A percentile compares a stretch with the other conserved stretches of the same genome.
These are phyloP conservation scores for Rugalucina vietnamica DNA, from an alignment of 2,888 invertebrate genomes.

Conservation along the genomic window DNA sequence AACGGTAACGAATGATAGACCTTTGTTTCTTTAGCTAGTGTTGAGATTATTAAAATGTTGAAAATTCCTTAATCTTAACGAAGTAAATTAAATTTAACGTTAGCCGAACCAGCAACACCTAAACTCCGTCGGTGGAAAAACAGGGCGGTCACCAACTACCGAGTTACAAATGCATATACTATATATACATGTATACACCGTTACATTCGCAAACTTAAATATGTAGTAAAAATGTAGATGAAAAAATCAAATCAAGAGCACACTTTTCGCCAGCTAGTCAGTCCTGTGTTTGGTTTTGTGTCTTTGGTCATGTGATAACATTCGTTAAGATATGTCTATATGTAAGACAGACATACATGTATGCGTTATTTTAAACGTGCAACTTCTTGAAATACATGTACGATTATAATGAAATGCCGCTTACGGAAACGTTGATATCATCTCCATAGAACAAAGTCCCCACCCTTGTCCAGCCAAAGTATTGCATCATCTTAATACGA, in stretches of 20 bases:
- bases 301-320: no score
- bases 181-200: neutral
- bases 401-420: neutral
- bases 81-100: no score
- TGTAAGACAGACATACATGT: no score
- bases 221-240: neutral
- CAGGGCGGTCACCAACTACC: neutral
- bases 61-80: neutral
- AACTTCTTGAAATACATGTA: no score
- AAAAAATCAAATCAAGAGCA: neutral
- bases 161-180: neutral
- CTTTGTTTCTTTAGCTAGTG: no score
- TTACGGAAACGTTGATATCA: slow-evolving; percentile 63
- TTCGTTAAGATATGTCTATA: no score
- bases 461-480: slow-evolving; percentile 69
- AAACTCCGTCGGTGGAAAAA: no score
- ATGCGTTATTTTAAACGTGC: no score
- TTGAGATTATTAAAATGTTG: neutral
- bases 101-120: no score
- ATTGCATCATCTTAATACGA: slow-evolving; percentile 61
- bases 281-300: no score
- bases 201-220: neutral
- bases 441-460: slow-evolving; percentile 62
- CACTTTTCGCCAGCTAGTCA: no score
- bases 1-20: no score